phyloP scores from a whole-genome alignment of 2,888 invertebrate species.

The Nipponacmea schrenckii region DNA sequence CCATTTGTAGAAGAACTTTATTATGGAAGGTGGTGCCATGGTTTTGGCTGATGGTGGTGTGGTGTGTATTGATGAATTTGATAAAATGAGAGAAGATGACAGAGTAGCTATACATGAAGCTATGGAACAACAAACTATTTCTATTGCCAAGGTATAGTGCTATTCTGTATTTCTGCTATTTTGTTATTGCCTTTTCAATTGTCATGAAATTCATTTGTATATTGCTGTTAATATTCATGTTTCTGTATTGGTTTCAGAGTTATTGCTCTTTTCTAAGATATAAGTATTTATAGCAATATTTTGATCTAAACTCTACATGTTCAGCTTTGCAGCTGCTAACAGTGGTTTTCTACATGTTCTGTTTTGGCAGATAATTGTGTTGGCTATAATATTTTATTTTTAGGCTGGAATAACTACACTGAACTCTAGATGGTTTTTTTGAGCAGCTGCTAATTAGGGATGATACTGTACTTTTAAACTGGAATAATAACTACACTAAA shows the following conservation, averaged over 20 bases:
- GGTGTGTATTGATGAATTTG: constrained; percentile 99
- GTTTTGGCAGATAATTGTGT: no score
- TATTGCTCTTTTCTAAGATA: no score
- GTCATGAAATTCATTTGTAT: no score
- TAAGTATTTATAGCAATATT: no score
- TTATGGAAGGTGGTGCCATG: constrained; percentile 99
- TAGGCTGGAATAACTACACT: neutral
- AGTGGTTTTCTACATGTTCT: no score
- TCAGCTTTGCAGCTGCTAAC: no score
- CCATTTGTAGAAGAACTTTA: constrained; percentile 82
- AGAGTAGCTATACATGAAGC: constrained; percentile 99
- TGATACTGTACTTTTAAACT: constrained; percentile 73
- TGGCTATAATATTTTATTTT: neutral
- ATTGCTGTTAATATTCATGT: no score
- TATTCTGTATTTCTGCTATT: neutral
- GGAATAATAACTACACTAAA: constrained; percentile 99
- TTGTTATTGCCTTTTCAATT: no score
- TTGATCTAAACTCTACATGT: no score
- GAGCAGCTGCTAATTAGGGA: neutral
- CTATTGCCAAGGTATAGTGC: constrained; percentile 86
- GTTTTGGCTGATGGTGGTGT: constrained; percentile 98
- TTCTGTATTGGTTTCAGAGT: no score
- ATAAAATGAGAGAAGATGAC: constrained; percentile 99
- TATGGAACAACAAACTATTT: constrained; percentile 99
- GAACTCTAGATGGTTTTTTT: neutral